Percentiles rank a stretch among this genome's conserved stretches.
These are phyloP conservation scores for Drosophila kurseongensis DNA, from an alignment of 1,140 invertebrate species.

Conservation along the genomic window DNA sequence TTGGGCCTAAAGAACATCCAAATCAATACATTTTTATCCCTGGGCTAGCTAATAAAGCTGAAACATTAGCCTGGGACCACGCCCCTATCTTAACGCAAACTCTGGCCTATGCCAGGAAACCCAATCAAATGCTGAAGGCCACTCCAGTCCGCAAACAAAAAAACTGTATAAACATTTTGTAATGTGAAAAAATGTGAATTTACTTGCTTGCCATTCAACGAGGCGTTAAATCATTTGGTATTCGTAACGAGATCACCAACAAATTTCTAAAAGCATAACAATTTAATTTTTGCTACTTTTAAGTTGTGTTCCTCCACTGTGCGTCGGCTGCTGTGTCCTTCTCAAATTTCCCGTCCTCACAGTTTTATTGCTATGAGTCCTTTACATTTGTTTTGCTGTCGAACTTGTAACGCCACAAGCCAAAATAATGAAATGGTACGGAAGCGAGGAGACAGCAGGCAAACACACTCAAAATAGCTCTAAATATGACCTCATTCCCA, in stretches of 20 bases:
- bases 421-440: not conserved
- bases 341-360: constrained; percentile 1
- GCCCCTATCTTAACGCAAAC: too few relatives aligned
- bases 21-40: too few relatives aligned
- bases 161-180: too few relatives aligned
- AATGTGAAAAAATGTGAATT: constrained; percentile 66
- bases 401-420: constrained; percentile 20
- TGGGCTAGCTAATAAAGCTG: too few relatives aligned
- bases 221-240: constrained; percentile 64
- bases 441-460: not conserved
- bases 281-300: not conserved
- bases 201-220: constrained; percentile 68
- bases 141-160: too few relatives aligned
- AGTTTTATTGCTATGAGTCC: constrained; percentile 37
- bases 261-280: too few relatives aligned
- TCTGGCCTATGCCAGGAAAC: too few relatives aligned
- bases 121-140: too few relatives aligned
- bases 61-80: too few relatives aligned
- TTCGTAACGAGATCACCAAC: not conserved
- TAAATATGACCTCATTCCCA: constrained; percentile 76
- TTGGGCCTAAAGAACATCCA: too few relatives aligned
- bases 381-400: constrained; percentile 45
- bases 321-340: constrained; percentile 24
- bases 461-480: constrained; percentile 35
- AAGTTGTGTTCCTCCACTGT: not conserved